A percentile compares a stretch with the other conserved stretches of the same genome.
Conservation (phyloP, 2,888 invertebrate genomes). For the Oscheius sp. region DNA sequence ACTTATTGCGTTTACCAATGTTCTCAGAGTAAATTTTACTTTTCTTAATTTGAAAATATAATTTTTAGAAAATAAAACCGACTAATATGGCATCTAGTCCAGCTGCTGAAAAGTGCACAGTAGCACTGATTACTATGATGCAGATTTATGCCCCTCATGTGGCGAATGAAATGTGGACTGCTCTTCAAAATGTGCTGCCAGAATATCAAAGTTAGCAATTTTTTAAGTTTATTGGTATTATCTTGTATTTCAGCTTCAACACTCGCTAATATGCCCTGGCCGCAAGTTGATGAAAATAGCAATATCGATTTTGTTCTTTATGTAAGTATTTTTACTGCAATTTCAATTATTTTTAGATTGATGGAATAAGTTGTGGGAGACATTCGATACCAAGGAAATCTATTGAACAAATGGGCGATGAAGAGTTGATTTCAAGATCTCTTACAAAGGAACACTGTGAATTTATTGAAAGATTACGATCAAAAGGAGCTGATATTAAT, state of each 20-base stretch:
- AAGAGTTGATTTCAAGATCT: constrained; percentile 44
- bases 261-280: constrained; percentile 59
- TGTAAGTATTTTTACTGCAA: constrained; percentile 44
- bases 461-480: constrained; percentile 40
- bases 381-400: constrained; percentile 47
- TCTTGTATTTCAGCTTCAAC: neutral
- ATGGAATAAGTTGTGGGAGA: constrained; percentile 60
- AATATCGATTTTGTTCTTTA: constrained; percentile 58
- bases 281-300: constrained; percentile 62
- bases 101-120: constrained; percentile 64
- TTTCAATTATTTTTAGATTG: constrained; percentile 59
- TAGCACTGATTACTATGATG: constrained; percentile 68
- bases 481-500: constrained; percentile 39
- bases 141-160: constrained; percentile 66
- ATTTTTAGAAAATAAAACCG: constrained; percentile 62
- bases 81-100: constrained; percentile 53
- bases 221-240: constrained; percentile 9
- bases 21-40: constrained; percentile 53
- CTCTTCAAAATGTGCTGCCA: constrained; percentile 45
- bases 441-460: constrained; percentile 37
- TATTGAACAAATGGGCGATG: constrained; percentile 47
- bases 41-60: neutral
- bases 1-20: constrained; percentile 64
- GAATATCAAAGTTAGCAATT: constrained; percentile 37
- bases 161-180: constrained; percentile 59